Evolutionary conservation across 2,797 vertebrate genomes (phyloP).

Genomic region (Zenarchopterus dispar): DNA sequence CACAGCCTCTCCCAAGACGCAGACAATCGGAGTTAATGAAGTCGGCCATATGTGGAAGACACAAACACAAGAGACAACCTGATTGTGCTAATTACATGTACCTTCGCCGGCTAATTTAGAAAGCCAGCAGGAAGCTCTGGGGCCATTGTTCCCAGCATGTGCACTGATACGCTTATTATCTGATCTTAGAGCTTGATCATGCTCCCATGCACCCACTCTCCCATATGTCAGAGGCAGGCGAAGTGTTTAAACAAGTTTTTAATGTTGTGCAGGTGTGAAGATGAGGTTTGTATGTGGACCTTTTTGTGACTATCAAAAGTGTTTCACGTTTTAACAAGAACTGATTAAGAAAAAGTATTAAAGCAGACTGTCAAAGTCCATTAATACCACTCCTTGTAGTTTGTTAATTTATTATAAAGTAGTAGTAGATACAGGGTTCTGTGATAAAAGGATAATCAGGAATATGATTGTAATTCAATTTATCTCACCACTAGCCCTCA

Average conservation of each 20-base stretch:
- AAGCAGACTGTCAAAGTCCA: no score
- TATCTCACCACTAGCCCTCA: no score
- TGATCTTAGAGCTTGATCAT: constrained; percentile 45
- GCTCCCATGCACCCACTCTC: constrained; percentile 39
- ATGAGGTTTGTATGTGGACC: neutral
- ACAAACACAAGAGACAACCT: constrained; percentile 61
- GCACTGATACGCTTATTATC: constrained; percentile 69
- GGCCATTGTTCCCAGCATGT: constrained; percentile 68
- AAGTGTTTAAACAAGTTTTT: constrained; percentile 41
- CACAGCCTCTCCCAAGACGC: constrained; percentile 57
- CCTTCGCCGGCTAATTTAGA: constrained; percentile 59
- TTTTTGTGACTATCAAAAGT: neutral
- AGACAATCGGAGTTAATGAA: constrained; percentile 65
- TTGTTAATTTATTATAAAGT: no score
- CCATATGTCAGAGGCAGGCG: constrained; percentile 49
- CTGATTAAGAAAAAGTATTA: neutral
- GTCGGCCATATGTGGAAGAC: constrained; percentile 67
- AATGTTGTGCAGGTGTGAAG: constrained; percentile 17
- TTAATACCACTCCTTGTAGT: no score
- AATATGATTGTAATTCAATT: no score
- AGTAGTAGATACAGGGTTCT: no score
- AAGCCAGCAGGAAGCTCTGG: constrained; percentile 44
- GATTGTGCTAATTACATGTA: constrained; percentile 71
- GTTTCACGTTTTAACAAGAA: neutral
- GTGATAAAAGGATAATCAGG: no score